These are phyloP conservation scores for human (Homo sapiens) DNA, from an alignment of 2,113 vertebrate species.

Conservation along the genomic window DNA sequence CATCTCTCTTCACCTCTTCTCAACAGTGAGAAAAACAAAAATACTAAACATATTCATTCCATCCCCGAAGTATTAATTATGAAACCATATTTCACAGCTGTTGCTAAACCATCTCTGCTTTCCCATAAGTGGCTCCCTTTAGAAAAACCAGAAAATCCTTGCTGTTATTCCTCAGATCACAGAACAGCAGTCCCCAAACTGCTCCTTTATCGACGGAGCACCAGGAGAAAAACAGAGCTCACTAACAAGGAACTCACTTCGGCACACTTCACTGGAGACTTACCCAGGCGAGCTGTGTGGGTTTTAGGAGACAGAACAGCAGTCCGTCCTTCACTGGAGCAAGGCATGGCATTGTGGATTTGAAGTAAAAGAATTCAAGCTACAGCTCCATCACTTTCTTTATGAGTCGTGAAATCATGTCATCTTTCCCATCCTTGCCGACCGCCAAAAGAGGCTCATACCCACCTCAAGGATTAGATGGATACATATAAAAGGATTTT, in stretches of 20 bases:
- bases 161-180: background rate
- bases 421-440: background rate
- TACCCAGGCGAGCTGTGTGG: background rate
- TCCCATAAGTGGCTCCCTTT: background rate
- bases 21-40: background rate
- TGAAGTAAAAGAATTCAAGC: background rate
- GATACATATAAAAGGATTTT: background rate
- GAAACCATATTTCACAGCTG: background rate
- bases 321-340: background rate
- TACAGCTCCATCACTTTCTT: background rate
- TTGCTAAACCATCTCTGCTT: background rate
- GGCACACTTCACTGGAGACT: fast-evolving
- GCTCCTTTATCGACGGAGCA: background rate
- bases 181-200: background rate
- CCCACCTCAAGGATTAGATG: background rate
- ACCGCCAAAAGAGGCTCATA: background rate
- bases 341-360: background rate
- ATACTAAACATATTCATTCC: background rate
- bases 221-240: background rate
- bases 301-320: background rate
- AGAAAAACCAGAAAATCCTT: background rate
- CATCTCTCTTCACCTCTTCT: conserved; percentile 3
- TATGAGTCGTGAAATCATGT: background rate
- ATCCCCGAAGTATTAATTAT: background rate
- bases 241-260: background rate